These are phyloP conservation scores for Ctena decussata DNA, from an alignment of 2,888 invertebrate species.

Conservation along the genomic window DNA sequence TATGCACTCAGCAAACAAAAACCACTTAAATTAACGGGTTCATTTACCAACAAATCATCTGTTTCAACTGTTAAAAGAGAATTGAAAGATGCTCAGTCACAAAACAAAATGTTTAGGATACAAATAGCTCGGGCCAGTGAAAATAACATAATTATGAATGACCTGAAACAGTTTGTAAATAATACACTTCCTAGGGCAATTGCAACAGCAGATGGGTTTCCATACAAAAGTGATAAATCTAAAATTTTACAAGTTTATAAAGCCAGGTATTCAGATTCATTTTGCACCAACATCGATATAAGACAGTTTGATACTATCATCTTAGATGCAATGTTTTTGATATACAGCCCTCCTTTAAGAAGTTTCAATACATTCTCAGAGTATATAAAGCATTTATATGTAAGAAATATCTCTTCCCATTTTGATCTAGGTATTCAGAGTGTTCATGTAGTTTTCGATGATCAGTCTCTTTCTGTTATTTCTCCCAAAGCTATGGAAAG, in stretches of 20 bases:
- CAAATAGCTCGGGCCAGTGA: background rate
- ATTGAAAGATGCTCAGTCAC: background rate
- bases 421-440: background rate
- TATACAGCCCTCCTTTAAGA: background rate
- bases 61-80: background rate
- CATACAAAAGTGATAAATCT: background rate
- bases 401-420: background rate
- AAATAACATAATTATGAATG: background rate
- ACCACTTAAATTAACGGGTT: background rate
- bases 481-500: conserved; percentile 7
- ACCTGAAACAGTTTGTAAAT: background rate
- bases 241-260: background rate
- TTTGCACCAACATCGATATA: background rate
- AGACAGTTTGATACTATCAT: background rate
- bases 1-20: background rate
- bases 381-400: background rate
- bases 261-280: background rate
- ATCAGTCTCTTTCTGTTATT: background rate
- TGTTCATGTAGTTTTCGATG: background rate
- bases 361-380: background rate
- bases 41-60: background rate
- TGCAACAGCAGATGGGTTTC: background rate
- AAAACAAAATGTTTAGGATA: conserved; percentile 1
- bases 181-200: background rate
- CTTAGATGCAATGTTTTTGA: background rate